A percentile compares a stretch with the other conserved stretches of the same genome.
Conservation (phyloP, 2,888 invertebrate species). For the Synanthedon myopaeformis region DNA sequence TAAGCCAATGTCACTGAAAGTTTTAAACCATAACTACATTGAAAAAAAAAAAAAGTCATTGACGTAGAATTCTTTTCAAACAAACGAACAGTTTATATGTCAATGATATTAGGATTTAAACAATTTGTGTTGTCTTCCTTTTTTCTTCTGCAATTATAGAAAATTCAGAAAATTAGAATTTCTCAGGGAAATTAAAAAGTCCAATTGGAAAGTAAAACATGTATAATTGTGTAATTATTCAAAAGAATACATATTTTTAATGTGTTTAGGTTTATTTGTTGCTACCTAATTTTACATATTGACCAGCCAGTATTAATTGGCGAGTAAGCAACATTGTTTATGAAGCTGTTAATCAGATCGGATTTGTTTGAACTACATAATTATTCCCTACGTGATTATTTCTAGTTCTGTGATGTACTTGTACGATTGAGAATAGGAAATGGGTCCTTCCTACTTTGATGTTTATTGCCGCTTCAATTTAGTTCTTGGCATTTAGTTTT, state of each 20-base stretch:
- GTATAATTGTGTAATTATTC: too few species aligned
- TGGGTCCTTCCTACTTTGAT: not conserved
- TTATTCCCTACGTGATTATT: constrained; percentile 7
- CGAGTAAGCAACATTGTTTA: constrained; percentile 15
- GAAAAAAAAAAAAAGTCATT: too few species aligned
- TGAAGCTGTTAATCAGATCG: constrained; percentile 19
- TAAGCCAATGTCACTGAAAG: constrained; percentile 13
- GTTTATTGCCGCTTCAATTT: too few species aligned
- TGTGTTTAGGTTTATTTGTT: too few species aligned
- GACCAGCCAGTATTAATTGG: not conserved
- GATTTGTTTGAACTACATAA: constrained; percentile 9
- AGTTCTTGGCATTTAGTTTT: too few species aligned
- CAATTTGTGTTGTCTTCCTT: too few species aligned
- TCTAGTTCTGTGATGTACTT: constrained; percentile 8
- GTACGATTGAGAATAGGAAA: constrained; percentile 3
- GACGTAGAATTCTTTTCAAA: not conserved
- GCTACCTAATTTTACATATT: too few species aligned
- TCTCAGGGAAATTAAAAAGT: too few species aligned
- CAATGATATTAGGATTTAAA: not conserved
- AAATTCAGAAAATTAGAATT: too few species aligned
- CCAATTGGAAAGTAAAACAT: too few species aligned
- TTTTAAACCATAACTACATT: not conserved
- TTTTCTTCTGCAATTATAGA: too few species aligned
- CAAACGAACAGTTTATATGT: not conserved
- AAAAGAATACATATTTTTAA: too few species aligned